phyloP scores from a whole-genome alignment of 2,797 vertebrate species.

The Phalloptychus januarius region DNA sequence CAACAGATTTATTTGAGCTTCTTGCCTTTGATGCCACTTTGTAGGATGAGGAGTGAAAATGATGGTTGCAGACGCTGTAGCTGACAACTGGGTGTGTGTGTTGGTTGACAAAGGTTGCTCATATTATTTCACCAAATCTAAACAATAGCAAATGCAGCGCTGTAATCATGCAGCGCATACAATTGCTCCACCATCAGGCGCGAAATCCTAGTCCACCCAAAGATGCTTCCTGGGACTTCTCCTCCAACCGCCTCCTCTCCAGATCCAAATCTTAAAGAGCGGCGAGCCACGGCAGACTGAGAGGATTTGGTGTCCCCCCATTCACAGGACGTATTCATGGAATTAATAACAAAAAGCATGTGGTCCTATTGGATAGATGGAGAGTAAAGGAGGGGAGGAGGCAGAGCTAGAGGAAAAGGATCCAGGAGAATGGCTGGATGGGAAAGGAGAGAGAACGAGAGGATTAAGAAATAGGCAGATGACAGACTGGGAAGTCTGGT shows the following conservation, averaged over 20 bases:
- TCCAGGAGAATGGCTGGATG: slow-evolving; percentile 43
- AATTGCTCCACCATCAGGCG: slow-evolving; percentile 3
- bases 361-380: slow-evolving; percentile 77
- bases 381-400: slow-evolving; percentile 36
- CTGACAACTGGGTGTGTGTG: slow-evolving; percentile 6
- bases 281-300: slow-evolving; percentile 66
- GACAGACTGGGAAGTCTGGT: slow-evolving; percentile 51
- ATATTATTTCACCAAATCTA: slow-evolving; percentile 27
- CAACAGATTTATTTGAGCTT: slow-evolving; percentile 80
- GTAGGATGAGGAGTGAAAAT: slow-evolving; percentile 48
- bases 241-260: slow-evolving; percentile 34
- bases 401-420: slow-evolving; percentile 34
- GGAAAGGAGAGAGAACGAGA: slow-evolving; percentile 18
- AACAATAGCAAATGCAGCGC: slow-evolving; percentile 25
- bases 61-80: slow-evolving; percentile 34
- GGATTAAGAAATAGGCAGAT: slow-evolving; percentile 64
- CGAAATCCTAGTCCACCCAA: slow-evolving; percentile 60
- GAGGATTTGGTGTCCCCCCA: slow-evolving; percentile 79
- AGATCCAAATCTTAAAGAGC: slow-evolving; percentile 73
- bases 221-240: slow-evolving; percentile 60
- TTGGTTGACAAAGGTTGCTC: slow-evolving; percentile 18
- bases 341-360: slow-evolving; percentile 83
- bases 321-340: slow-evolving; percentile 81
- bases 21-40: slow-evolving; percentile 55
- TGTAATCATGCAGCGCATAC: slow-evolving; percentile 26